phyloP scores from a whole-genome alignment of 2,797 vertebrate species.

The Eleutherodactylus coqui region DNA sequence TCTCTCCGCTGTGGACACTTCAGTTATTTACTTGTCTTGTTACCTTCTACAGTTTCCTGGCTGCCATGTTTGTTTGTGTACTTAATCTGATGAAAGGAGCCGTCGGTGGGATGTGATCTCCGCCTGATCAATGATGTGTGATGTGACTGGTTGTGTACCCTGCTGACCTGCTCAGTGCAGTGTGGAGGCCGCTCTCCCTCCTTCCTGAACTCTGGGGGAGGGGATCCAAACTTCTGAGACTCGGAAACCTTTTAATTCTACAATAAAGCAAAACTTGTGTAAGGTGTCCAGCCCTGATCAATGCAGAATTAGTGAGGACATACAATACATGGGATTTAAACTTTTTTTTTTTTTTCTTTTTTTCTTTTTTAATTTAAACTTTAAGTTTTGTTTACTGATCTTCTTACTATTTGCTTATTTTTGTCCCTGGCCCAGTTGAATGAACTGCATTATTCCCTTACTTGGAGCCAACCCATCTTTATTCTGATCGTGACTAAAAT shows the following conservation, averaged over 20 bases:
- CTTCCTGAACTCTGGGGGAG: conserved; percentile 20
- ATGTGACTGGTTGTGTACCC: background rate
- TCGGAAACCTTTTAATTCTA: background rate
- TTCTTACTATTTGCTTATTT: too few relatives aligned
- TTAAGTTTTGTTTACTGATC: too few relatives aligned
- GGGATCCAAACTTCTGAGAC: background rate
- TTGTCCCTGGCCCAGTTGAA: too few relatives aligned
- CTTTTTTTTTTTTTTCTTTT: too few relatives aligned
- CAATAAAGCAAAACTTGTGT: background rate
- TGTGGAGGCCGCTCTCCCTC: background rate
- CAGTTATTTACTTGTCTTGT: background rate
- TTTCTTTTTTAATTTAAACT: too few relatives aligned
- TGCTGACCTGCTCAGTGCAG: background rate
- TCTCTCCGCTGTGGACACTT: background rate
- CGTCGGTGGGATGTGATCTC: background rate
- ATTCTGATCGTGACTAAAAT: too few relatives aligned
- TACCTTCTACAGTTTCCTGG: background rate
- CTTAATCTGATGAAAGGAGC: background rate
- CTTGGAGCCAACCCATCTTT: too few relatives aligned
- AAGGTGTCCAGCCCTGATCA: background rate
- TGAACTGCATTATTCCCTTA: too few relatives aligned
- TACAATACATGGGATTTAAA: background rate
- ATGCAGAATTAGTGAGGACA: background rate
- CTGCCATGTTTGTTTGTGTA: background rate
- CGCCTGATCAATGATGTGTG: conserved; percentile 21